phyloP scores from a whole-genome alignment of 2,888 invertebrate species.

The Tricholauxania praeusta region DNA sequence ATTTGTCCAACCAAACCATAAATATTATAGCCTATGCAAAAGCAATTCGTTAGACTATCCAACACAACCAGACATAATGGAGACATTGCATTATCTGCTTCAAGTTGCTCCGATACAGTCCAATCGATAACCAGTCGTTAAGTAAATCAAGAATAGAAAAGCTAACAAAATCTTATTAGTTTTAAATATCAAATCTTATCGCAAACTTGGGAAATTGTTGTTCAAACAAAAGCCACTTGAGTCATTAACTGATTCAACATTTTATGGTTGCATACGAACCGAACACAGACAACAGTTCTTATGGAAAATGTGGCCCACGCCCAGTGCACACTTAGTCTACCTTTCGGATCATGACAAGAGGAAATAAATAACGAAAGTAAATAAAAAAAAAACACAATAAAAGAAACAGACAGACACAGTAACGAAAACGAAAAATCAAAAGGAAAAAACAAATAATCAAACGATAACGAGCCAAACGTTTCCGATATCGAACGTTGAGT shows the following conservation, averaged over 20 bases:
- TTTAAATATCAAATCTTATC: constrained; percentile 18
- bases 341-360: constrained; percentile 4
- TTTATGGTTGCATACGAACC: not conserved
- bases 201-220: constrained; percentile 9
- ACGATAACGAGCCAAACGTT: constrained; percentile 23
- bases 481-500: constrained; percentile 14
- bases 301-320: constrained; percentile 11
- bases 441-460: constrained; percentile 7
- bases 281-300: not conserved
- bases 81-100: constrained; percentile 1
- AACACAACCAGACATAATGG: constrained; percentile 12
- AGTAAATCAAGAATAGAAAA: not conserved
- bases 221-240: constrained; percentile 18
- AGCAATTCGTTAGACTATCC: too few relatives aligned
- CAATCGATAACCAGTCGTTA: not conserved
- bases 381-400: constrained; percentile 5
- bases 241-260: constrained; percentile 2
- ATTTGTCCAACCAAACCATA: too few relatives aligned
- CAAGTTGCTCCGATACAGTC: not conserved
- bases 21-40: too few relatives aligned
- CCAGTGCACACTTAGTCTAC: constrained; percentile 18
- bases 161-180: constrained; percentile 1
- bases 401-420: not conserved
- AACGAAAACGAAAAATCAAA: constrained; percentile 8
- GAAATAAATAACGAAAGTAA: constrained; percentile 23